phyloP scores from a whole-genome alignment of 2,797 vertebrate species.

The Acipenser transmontanus region DNA sequence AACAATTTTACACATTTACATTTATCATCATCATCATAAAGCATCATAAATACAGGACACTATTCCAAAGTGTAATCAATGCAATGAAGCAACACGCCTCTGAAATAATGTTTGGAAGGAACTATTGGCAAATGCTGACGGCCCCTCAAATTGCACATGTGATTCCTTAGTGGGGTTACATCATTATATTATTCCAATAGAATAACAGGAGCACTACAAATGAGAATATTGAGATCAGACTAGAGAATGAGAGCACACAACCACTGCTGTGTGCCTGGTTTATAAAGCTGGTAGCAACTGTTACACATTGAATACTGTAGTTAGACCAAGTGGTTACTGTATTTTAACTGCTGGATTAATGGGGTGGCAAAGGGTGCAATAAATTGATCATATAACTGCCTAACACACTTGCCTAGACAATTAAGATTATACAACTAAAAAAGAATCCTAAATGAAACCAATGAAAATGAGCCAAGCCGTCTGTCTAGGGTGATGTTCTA shows the following conservation, averaged over 20 bases:
- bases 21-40: too few species aligned
- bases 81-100: not conserved
- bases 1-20: too few species aligned
- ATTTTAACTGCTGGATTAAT: constrained; percentile 73
- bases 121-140: constrained; percentile 10
- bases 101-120: constrained; percentile 7
- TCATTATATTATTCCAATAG: constrained; percentile 12
- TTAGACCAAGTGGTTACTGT: constrained; percentile 56
- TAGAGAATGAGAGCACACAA: constrained; percentile 2
- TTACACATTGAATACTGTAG: constrained; percentile 42
- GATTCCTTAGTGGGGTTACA: not conserved
- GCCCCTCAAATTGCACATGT: constrained; percentile 3
- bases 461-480: constrained; percentile 40
- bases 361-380: constrained; percentile 66
- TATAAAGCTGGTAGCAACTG: constrained; percentile 44
- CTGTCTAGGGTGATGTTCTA: not conserved
- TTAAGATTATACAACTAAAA: constrained; percentile 72
- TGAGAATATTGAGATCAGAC: constrained; percentile 4
- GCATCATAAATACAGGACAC: too few species aligned
- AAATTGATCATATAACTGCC: constrained; percentile 70
- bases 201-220: constrained; percentile 9
- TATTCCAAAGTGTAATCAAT: not conserved
- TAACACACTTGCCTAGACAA: constrained; percentile 72
- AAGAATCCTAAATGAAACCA: constrained; percentile 55
- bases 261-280: constrained; percentile 27